A percentile compares a stretch with the other conserved stretches of the same genome.
These are phyloP conservation scores for Lithosia quadra DNA, from an alignment of 2,888 invertebrate genomes.

Conservation along the genomic window DNA sequence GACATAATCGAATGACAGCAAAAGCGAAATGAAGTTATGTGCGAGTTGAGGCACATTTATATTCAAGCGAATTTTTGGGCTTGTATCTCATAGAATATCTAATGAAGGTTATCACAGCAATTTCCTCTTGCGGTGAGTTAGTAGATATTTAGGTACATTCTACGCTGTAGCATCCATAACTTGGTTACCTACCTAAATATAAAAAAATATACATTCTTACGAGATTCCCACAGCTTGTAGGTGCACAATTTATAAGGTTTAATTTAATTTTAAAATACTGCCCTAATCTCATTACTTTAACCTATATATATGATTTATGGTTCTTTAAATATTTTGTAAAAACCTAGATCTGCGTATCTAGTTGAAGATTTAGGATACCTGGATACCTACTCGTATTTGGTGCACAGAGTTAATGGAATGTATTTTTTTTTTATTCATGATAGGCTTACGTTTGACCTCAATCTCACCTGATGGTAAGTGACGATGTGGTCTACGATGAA, in stretches of 20 bases:
- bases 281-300: neutral
- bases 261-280: neutral
- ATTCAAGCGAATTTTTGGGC: conserved; percentile 1
- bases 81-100: conserved; percentile 5
- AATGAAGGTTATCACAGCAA: conserved; percentile 5
- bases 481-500: no score
- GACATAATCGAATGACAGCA: neutral
- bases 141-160: neutral
- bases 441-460: no score
- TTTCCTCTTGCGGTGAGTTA: neutral
- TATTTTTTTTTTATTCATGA: no score
- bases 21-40: conserved; percentile 7
- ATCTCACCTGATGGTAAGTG: no score
- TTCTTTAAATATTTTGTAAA: neutral
- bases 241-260: neutral
- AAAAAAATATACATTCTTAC: neutral
- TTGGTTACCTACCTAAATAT: neutral
- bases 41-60: conserved; percentile 5
- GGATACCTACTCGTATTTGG: neutral
- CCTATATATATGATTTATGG: neutral
- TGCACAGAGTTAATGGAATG: no score
- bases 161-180: neutral
- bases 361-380: neutral
- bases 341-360: neutral
- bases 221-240: neutral